These are phyloP conservation scores for Neomorphus geoffroyi DNA, from an alignment of 2,797 vertebrate genomes.

Conservation along the genomic window DNA sequence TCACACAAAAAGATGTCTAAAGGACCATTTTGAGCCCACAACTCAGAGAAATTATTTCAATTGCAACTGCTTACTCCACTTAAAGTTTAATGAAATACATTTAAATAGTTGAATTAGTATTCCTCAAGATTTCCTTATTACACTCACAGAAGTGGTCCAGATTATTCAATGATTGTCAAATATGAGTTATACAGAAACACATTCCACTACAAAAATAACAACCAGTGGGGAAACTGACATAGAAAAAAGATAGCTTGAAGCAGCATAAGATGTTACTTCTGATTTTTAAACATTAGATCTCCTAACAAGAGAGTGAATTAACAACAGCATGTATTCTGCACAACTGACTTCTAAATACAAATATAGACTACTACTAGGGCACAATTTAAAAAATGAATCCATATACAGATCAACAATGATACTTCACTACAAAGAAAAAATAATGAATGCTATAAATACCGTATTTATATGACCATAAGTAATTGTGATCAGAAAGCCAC, in stretches of 20 bases:
- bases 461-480: neutral
- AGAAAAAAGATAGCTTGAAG: neutral
- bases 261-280: neutral
- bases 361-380: neutral
- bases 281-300: neutral
- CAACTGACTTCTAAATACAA: neutral
- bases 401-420: neutral
- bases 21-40: neutral
- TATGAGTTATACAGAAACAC: neutral
- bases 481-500: neutral
- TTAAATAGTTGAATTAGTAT: neutral
- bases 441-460: neutral
- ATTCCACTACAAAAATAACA: neutral
- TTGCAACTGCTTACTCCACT: neutral
- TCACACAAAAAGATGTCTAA: neutral
- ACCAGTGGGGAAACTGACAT: neutral
- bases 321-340: neutral
- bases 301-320: neutral
- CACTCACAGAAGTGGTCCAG: neutral
- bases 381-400: neutral
- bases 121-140: neutral
- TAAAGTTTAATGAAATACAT: neutral
- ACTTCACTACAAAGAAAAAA: neutral
- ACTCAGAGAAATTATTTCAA: neutral
- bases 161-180: neutral